A percentile compares a stretch with the other conserved stretches of the same genome.
Evolutionary conservation across 2,888 invertebrate genomes (phyloP).

Genomic region (Tanypteryx hageni): DNA sequence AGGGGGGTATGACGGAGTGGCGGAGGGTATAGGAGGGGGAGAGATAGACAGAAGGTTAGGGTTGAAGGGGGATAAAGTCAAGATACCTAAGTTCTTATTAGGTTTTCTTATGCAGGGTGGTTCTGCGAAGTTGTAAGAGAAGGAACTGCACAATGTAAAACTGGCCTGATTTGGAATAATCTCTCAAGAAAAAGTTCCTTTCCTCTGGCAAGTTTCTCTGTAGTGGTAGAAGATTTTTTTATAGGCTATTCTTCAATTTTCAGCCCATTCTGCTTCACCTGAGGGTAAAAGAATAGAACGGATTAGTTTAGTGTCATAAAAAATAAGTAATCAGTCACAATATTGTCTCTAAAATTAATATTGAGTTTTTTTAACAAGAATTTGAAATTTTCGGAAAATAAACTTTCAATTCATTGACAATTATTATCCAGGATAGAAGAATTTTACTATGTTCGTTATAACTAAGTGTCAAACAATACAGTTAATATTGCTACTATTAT

Average conservation of each 20-base stretch:
- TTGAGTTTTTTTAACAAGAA: no score
- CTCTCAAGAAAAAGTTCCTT: not conserved
- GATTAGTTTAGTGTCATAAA: not conserved
- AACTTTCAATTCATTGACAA: no score
- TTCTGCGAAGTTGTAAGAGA: not conserved
- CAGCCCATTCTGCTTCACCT: conserved; percentile 56
- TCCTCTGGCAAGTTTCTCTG: not conserved
- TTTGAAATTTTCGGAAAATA: no score
- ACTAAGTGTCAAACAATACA: no score
- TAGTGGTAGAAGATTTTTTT: not conserved
- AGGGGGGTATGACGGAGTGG: not conserved
- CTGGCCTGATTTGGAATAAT: not conserved
- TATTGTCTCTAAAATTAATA: no score
- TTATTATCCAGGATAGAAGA: no score
- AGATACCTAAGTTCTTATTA: conserved; percentile 1
- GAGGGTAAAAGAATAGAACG: not conserved
- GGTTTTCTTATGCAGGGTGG: not conserved
- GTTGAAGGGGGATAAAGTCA: not conserved
- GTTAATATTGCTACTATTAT: no score
- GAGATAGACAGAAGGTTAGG: not conserved
- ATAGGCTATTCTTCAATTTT: conserved; percentile 17
- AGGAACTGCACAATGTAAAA: not conserved
- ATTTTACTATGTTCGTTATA: no score
- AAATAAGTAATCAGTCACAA: no score
- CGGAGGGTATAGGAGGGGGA: not conserved